phyloP scores from a whole-genome alignment of 2,888 invertebrate species.

The Drosophila fungiperda region DNA sequence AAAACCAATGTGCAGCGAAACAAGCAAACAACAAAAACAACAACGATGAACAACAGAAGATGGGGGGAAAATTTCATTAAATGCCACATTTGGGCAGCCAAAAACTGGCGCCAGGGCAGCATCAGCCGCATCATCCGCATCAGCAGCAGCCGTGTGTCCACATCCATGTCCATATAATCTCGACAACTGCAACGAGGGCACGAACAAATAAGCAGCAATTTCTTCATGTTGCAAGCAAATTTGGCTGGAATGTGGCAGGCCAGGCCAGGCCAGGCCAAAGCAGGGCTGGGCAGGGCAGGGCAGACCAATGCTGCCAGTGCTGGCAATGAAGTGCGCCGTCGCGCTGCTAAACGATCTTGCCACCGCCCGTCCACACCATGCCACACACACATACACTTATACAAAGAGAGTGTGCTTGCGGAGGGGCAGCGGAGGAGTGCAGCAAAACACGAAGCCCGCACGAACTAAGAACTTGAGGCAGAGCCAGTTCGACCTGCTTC shows the following conservation, averaged over 20 bases:
- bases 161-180: conserved; percentile 71
- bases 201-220: conserved; percentile 79
- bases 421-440: background rate
- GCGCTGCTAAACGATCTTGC: conserved; percentile 80
- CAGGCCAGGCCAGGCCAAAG: conserved; percentile 16
- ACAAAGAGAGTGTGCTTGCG: background rate
- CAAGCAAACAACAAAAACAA: conserved; percentile 43
- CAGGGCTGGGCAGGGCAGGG: conserved; percentile 11
- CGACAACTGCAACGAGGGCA: conserved; percentile 66
- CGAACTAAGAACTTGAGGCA: conserved; percentile 70
- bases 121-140: conserved; percentile 15
- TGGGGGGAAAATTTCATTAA: conserved; percentile 79
- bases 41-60: conserved; percentile 39
- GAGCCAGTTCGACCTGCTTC: conserved; percentile 50
- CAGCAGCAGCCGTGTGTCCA: conserved; percentile 36
- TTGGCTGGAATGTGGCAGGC: conserved; percentile 72
- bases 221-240: conserved; percentile 78
- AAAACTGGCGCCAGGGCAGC: conserved; percentile 82
- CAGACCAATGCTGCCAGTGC: conserved; percentile 13
- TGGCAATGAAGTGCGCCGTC: conserved; percentile 77
- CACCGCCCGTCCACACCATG: conserved; percentile 80
- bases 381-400: conserved; percentile 65
- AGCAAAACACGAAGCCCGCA: conserved; percentile 58
- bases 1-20: conserved; percentile 48
- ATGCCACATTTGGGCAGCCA: conserved; percentile 77